Evolutionary conservation across 2,797 vertebrate species (phyloP), one percentile per base, ranked within the genome.

Genomic region (Oreonectes daqikongensis): DNA sequence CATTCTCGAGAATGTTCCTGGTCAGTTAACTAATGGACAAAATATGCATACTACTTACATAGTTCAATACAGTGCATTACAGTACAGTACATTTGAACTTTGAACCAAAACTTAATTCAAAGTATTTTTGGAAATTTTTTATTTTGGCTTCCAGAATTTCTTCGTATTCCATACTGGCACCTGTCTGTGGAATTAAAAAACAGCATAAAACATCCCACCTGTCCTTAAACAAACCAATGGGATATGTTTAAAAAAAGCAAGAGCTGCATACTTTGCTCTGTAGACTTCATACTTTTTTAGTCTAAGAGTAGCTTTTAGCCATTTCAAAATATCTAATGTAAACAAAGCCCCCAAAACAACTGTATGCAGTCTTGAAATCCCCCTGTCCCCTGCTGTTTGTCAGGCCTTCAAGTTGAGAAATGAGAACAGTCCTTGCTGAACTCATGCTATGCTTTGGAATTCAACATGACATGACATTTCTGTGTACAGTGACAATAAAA

Each of bases 1-100:
- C 46, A 59, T 44, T 60, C 35, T 30, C 68, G 35, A 55, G 26
- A 81, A 79, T 42, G 40, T 44, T 66, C 70, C 52, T 61, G 42
- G 24, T 70, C 72, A 42, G 69, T 79, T 70, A 60, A 18, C 32
- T 71, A 75, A 83, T 67, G 46, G 70, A 74, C 57, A 42, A 72
- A 64, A 76, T 61, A 73, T n/a, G n/a, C n/a, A n/a, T n/a, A n/a
- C n/a, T n/a, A n/a, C n/a, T n/a, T n/a, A n/a, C n/a, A n/a, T n/a
- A n/a, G n/a, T n/a, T n/a, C n/a, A n/a, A n/a, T n/a, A n/a, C n/a
- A n/a, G n/a, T n/a, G n/a, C n/a, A n/a, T n/a, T n/a, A n/a, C n/a
- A n/a, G n/a, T n/a, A n/a, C n/a, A n/a, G n/a, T n/a, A n/a, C n/a
- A n/a, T n/a, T n/a, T n/a, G n/a, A n/a, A n/a, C 22, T 53, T 24